Percentiles rank a stretch among this genome's conserved stretches.
Conservation (phyloP, 2,113 vertebrate species). For the Notarius quadriscutis region DNA sequence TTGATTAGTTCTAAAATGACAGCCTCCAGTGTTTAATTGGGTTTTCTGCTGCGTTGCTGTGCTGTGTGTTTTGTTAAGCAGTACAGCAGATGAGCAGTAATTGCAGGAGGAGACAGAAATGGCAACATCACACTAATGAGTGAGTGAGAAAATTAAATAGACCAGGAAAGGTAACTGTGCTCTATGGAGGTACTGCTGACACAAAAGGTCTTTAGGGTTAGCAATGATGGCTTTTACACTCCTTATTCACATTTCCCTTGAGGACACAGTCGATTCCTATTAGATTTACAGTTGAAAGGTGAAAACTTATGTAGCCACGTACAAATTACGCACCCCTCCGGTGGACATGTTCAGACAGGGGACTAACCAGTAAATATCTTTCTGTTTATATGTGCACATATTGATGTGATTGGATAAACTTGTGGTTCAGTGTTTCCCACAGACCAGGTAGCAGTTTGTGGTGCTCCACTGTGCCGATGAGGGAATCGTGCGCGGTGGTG, state of each 20-base stretch:
- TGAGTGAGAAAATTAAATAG: background rate
- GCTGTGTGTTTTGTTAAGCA: slow-evolving; percentile 19
- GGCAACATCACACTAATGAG: slow-evolving; percentile 23
- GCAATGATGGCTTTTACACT: background rate
- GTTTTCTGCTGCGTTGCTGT: slow-evolving; percentile 14
- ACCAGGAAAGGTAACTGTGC: background rate
- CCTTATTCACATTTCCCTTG: background rate
- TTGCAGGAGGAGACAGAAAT: slow-evolving; percentile 14
- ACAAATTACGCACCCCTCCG: background rate
- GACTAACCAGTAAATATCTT: background rate
- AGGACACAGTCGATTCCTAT: background rate
- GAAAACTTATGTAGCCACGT: background rate
- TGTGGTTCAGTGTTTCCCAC: no score
- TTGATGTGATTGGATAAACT: no score
- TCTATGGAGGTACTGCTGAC: background rate
- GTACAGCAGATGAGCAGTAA: slow-evolving; percentile 27
- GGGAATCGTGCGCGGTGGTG: no score
- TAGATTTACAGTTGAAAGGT: background rate
- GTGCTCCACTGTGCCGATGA: no score
- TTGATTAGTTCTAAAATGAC: slow-evolving; percentile 43
- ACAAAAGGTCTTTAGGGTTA: background rate
- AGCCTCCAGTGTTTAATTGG: slow-evolving; percentile 24
- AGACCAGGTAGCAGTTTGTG: no score
- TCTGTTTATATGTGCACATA: background rate
- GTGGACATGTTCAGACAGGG: background rate